These are phyloP conservation scores for Cyprinus carpio DNA, from an alignment of 2,113 vertebrate species.

Conservation along the genomic window DNA sequence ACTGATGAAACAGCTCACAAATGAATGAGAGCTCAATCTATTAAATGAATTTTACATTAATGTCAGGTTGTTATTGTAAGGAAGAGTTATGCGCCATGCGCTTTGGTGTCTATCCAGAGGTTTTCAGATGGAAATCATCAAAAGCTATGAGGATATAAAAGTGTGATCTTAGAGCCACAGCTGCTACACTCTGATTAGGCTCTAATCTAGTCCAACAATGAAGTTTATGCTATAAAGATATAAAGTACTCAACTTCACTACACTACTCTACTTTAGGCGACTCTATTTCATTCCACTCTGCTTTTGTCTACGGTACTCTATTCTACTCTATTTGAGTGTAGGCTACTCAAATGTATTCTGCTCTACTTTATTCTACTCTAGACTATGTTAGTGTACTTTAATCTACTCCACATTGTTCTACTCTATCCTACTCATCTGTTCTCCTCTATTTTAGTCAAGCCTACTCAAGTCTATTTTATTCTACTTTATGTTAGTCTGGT, in stretches of 20 bases:
- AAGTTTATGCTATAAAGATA: background rate
- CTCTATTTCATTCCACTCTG: background rate
- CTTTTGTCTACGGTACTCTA: background rate
- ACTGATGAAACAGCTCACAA: constrained; percentile 36
- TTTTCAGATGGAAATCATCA: constrained; percentile 11
- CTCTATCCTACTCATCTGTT: background rate
- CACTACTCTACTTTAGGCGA: background rate
- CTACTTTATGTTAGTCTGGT: background rate
- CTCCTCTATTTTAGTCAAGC: background rate
- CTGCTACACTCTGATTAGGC: background rate
- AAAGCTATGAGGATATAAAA: background rate
- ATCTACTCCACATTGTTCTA: background rate
- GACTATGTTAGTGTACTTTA: background rate
- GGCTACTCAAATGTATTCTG: background rate
- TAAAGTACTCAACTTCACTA: background rate
- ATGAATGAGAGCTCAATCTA: constrained; percentile 24
- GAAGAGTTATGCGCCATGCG: background rate
- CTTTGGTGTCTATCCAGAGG: background rate
- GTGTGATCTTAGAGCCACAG: background rate
- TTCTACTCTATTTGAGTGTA: background rate
- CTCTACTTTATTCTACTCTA: background rate
- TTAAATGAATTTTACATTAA: background rate
- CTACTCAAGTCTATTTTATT: background rate
- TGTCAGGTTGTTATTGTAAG: background rate
- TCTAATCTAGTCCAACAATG: background rate